Percentiles rank a stretch among this genome's conserved stretches.
Conservation (phyloP, 2,888 invertebrate genomes). For the Lasioglossum villosulum region DNA sequence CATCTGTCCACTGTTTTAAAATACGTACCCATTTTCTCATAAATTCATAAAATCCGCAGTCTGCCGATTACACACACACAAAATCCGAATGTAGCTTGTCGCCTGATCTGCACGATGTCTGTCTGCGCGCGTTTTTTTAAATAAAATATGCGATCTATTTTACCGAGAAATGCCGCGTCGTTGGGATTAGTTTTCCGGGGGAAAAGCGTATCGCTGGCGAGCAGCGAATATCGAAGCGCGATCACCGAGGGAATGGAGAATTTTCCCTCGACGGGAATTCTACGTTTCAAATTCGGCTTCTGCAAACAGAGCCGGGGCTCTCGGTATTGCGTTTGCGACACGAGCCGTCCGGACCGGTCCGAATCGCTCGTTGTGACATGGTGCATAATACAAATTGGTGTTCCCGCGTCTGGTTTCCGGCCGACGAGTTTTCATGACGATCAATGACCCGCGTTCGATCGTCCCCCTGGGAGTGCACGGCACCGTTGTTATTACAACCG, state of each 20-base stretch:
- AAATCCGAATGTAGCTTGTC: neutral
- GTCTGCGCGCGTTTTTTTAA: neutral
- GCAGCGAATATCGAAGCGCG: neutral
- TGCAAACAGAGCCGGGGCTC: slow-evolving; percentile 33
- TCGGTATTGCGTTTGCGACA: slow-evolving; percentile 29
- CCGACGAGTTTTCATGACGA: slow-evolving; percentile 46
- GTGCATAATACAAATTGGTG: slow-evolving; percentile 57
- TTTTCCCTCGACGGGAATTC: slow-evolving; percentile 26
- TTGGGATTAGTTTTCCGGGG: neutral
- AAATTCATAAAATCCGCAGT: no score
- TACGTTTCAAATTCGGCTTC: slow-evolving; percentile 30
- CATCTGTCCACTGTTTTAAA: no score
- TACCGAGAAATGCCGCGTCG: neutral
- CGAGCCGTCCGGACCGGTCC: neutral
- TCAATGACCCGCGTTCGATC: slow-evolving; percentile 52
- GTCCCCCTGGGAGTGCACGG: slow-evolving; percentile 28
- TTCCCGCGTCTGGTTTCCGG: slow-evolving; percentile 55
- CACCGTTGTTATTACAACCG: slow-evolving; percentile 57
- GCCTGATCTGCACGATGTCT: neutral
- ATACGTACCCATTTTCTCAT: no score
- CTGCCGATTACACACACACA: no score
- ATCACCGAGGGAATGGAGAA: slow-evolving; percentile 1
- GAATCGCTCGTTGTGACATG: slow-evolving; percentile 40
- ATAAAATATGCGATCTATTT: slow-evolving; percentile 6
- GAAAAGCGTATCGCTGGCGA: neutral